A percentile compares a stretch with the other conserved stretches of the same genome.
Evolutionary conservation across 2,113 vertebrate genomes (phyloP).

Genomic region (Mesembrinibis cayennensis): DNA sequence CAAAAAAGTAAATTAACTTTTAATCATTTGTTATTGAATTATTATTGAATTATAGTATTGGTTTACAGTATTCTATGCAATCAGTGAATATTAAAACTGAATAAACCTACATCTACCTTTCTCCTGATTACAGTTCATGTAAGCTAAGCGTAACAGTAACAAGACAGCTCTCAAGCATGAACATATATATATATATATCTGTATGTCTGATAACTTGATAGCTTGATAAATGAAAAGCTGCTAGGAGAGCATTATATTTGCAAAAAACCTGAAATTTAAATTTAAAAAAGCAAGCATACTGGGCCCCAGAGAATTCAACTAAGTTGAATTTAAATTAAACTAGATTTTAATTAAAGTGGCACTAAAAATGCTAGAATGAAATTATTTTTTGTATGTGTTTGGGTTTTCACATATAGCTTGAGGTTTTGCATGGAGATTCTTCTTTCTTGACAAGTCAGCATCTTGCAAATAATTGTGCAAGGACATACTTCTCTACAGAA

Average conservation of each 20-base stretch:
- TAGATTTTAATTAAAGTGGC: not conserved
- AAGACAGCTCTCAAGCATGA: not conserved
- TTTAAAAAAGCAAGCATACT: not conserved
- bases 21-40: not conserved
- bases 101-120: not conserved
- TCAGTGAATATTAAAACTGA: not conserved
- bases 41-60: not conserved
- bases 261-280: not conserved
- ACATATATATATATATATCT: too few relatives aligned
- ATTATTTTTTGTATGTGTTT: not conserved
- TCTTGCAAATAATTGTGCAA: not conserved
- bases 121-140: not conserved
- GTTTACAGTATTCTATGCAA: not conserved
- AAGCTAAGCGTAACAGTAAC: not conserved
- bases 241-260: not conserved
- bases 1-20: not conserved
- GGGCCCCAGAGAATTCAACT: not conserved
- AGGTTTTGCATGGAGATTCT: not conserved
- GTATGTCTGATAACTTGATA: not conserved
- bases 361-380: fast-evolving
- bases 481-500: not conserved
- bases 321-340: not conserved
- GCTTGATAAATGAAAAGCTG: not conserved
- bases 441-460: not conserved
- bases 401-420: not conserved